phyloP scores from a whole-genome alignment of 2,888 invertebrate genomes.

The Gasteruption jaculator region DNA sequence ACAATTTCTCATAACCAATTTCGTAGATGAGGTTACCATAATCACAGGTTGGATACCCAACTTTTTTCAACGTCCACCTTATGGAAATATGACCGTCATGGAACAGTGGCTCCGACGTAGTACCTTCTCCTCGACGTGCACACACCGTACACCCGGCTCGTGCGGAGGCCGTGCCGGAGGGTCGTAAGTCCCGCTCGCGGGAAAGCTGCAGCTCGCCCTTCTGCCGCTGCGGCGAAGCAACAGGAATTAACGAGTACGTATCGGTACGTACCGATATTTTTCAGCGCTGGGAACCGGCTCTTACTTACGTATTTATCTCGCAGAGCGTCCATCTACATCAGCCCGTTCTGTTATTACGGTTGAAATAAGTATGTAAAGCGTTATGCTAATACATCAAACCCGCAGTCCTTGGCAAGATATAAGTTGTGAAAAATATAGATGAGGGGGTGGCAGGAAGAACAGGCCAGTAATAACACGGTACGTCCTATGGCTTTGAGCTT shows the following conservation, averaged over 20 bases:
- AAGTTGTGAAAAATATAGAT: constrained; percentile 21
- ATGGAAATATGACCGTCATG: constrained; percentile 44
- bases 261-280: too few relatives aligned
- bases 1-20: too few relatives aligned
- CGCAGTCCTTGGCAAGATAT: constrained; percentile 17
- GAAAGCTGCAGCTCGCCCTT: constrained; percentile 22
- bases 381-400: constrained; percentile 34
- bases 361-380: constrained; percentile 30
- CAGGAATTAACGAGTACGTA: too few relatives aligned
- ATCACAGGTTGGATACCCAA: constrained; percentile 49
- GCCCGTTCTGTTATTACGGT: constrained; percentile 22
- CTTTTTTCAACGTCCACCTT: too few relatives aligned
- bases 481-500: constrained; percentile 24
- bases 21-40: too few relatives aligned
- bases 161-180: constrained; percentile 29
- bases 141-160: constrained; percentile 12
- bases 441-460: constrained; percentile 6
- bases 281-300: too few relatives aligned
- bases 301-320: too few relatives aligned
- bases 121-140: constrained; percentile 20
- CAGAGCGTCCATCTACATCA: constrained; percentile 10
- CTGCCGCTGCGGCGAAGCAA: too few relatives aligned
- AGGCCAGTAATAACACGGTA: constrained; percentile 28
- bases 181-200: constrained; percentile 22
- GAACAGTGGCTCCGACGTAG: constrained; percentile 17